Evolutionary conservation across 2,113 vertebrate species (phyloP).

Genomic region (Rissa tridactyla): DNA sequence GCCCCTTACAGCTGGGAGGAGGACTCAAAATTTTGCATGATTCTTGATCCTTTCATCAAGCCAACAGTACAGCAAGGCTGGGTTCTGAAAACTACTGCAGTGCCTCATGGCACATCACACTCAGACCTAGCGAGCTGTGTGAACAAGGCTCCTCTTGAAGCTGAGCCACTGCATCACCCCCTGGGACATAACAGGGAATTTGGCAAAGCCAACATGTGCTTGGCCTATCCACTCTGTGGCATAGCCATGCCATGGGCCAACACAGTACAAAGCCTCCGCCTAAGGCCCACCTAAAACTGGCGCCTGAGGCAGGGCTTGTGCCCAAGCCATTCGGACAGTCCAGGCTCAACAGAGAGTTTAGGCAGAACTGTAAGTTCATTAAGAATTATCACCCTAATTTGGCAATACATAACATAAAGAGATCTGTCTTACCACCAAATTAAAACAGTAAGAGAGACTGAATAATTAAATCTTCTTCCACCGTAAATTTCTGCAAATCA

Average conservation of each 20-base stretch:
- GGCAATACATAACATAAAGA: background rate
- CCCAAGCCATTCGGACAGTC: background rate
- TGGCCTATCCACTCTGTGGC: background rate
- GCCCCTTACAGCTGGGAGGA: background rate
- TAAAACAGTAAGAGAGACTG: background rate
- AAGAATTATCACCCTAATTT: background rate
- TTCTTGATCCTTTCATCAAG: background rate
- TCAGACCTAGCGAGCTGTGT: rapidly evolving
- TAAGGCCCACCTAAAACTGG: background rate
- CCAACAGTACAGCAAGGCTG: rapidly evolving
- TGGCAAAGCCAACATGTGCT: background rate
- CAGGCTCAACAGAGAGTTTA: background rate
- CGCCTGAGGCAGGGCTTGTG: background rate
- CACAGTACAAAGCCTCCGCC: background rate
- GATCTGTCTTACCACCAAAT: background rate
- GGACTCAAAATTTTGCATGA: background rate
- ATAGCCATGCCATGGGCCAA: too few species aligned
- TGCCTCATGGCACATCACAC: background rate
- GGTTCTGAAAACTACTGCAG: background rate
- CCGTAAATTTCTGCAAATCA: background rate
- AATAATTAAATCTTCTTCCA: background rate
- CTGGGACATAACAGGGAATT: background rate
- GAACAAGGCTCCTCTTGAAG: background rate
- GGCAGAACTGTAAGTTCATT: background rate
- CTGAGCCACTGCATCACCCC: background rate